Evolutionary conservation across 2,113 vertebrate species (phyloP).

Genomic region (Pogonocichla stellata): DNA sequence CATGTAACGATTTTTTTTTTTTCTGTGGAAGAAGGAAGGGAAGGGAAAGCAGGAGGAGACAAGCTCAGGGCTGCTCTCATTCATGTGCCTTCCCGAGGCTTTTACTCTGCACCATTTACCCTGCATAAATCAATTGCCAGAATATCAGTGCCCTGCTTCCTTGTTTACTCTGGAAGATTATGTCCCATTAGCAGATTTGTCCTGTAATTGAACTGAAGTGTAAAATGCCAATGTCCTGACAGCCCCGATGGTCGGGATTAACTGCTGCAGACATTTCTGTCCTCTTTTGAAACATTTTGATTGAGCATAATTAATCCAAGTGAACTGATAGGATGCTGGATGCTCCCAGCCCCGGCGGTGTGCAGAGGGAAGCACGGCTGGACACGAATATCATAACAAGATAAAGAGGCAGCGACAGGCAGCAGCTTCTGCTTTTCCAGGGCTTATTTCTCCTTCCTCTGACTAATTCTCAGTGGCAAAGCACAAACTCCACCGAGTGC

Average conservation of each 20-base stretch:
- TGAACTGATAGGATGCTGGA: not conserved
- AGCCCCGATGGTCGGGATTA: slow-evolving; percentile 14
- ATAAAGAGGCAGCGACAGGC: slow-evolving; percentile 5
- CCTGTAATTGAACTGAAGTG: slow-evolving; percentile 61
- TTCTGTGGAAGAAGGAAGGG: not conserved
- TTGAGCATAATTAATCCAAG: slow-evolving; percentile 35
- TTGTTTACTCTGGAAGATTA: slow-evolving; percentile 63
- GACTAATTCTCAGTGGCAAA: not conserved
- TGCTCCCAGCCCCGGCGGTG: not conserved
- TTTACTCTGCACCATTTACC: slow-evolving; percentile 57
- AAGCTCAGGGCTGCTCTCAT: not conserved
- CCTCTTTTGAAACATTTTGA: slow-evolving; percentile 33
- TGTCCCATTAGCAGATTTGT: slow-evolving; percentile 59
- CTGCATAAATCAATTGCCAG: slow-evolving; percentile 56
- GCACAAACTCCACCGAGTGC: not conserved
- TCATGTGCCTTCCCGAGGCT: not conserved
- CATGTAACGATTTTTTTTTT: not conserved
- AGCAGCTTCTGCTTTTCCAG: not conserved
- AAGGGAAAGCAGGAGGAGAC: not conserved
- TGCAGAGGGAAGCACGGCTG: not conserved
- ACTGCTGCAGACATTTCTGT: not conserved
- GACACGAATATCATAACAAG: not conserved
- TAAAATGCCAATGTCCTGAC: slow-evolving; percentile 56
- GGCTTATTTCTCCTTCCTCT: not conserved
- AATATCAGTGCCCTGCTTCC: slow-evolving; percentile 49